Percentiles rank a stretch among this genome's conserved stretches.
These are phyloP conservation scores for Crocodylus rhombifer DNA, from an alignment of 2,797 vertebrate species.

Conservation along the genomic window DNA sequence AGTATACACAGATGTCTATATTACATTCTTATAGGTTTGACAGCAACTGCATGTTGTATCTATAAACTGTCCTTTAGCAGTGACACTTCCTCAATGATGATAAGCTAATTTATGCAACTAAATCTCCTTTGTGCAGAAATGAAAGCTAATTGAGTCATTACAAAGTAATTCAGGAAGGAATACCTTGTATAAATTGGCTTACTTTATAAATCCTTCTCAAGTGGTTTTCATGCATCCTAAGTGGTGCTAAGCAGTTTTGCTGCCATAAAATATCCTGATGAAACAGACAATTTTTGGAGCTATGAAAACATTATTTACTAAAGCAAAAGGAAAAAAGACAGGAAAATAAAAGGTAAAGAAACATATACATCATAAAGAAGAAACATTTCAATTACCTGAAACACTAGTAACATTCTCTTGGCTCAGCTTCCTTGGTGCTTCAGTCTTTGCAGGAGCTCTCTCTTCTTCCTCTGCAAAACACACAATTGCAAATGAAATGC, in stretches of 20 bases:
- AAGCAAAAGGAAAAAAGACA: conserved; percentile 23
- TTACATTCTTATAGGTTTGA: conserved; percentile 93
- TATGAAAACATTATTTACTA: conserved; percentile 63
- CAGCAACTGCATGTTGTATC: conserved; percentile 99
- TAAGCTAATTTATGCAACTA: conserved; percentile 98
- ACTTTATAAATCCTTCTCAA: conserved; percentile 97
- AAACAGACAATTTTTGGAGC: conserved; percentile 65
- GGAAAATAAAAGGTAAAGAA: conserved; percentile 36
- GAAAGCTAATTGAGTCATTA: conserved; percentile 99
- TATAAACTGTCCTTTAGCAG: conserved; percentile 99
- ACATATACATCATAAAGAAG: conserved; percentile 31
- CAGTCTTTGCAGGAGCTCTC: background rate
- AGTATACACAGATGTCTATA: conserved; percentile 99
- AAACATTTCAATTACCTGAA: conserved; percentile 76
- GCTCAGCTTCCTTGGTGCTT: conserved; percentile 72
- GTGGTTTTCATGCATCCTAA: conserved; percentile 88
- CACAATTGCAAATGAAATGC: conserved; percentile 37
- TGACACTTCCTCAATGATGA: conserved; percentile 99
- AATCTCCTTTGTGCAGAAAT: conserved; percentile 99
- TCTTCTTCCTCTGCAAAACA: conserved; percentile 86
- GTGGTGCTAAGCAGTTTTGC: conserved; percentile 81
- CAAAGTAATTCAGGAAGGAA: conserved; percentile 97
- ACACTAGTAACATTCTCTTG: conserved; percentile 63
- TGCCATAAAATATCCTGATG: conserved; percentile 64
- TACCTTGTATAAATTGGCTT: conserved; percentile 99